phyloP scores from a whole-genome alignment of 2,113 vertebrate genomes.

The Tyto alba region DNA sequence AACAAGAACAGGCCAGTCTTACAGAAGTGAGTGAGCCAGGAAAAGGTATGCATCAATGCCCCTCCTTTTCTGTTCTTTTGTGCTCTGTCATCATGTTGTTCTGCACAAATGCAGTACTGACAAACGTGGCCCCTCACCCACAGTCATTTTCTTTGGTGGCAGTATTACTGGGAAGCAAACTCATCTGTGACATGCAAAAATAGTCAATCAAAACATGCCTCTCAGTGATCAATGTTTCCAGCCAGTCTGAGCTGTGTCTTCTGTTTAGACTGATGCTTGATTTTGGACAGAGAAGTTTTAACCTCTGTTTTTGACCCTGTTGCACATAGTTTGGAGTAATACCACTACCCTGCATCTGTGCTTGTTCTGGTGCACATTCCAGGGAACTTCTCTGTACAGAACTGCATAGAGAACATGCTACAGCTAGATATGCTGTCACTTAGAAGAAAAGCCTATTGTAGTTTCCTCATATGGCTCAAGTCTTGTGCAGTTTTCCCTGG shows the following conservation, averaged over 20 bases:
- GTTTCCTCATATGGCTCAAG: background rate
- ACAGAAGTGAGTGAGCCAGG: background rate
- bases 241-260: background rate
- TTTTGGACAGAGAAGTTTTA: background rate
- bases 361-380: background rate
- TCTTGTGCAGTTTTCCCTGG: background rate
- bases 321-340: background rate
- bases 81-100: background rate
- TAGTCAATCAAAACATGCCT: background rate
- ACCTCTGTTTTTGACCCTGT: background rate
- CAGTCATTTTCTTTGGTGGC: background rate
- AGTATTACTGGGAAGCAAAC: background rate
- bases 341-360: background rate
- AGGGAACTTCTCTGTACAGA: background rate
- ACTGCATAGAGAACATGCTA: background rate
- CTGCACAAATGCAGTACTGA: background rate
- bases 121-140: background rate
- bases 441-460: background rate
- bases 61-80: background rate
- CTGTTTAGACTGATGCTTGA: background rate
- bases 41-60: conserved; percentile 11
- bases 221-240: background rate
- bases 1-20: conserved; percentile 6
- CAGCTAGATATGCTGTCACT: background rate
- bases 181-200: background rate